Base-by-base conservation (phyloP, 1,140 invertebrate genomes). In the Aphis craccivora region DNA sequence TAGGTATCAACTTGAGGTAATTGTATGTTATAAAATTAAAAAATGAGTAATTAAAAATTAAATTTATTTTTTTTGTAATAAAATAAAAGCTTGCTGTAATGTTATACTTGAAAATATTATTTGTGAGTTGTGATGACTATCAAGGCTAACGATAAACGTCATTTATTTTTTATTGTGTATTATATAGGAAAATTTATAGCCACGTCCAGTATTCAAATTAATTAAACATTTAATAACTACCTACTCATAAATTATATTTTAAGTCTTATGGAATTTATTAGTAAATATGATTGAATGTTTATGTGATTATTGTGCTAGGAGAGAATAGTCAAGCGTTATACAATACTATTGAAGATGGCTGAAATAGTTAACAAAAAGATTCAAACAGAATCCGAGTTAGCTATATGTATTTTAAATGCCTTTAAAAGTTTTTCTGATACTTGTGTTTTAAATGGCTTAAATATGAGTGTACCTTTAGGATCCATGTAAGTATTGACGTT, bases 401-500 rank as follows among this genome's bases (percentile, higher is more conserved):
- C 60, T 18, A 45, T 91, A 76, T 45, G 40, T 35, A 45, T 91
- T 45, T 45, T 11, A 22, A 45, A 91, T 5, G 90, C 90, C 7
- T 67, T 91, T 40, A 93, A 93, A 93, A 3, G 9, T 18, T 93
- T 51, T 86, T 93, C 91, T 25, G 83, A 91, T 18, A 93, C 30
- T 88, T 48, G 93, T 30, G 94, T 94, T 25, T 40, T 94, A 53
- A 92, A 94, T n/a, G 94, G 93, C 37, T 94, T 94, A 45, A 94
- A 94, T 76, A 94, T 94, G 94, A 93, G 87, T 45, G 94, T 94
- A 87, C 94, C 94, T 81, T 51, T 90, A 40, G 94, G 94, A 87
- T 86, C 93, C 51, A 94, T 94, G 94, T 94, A 91, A 94, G 94
- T 94, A 93, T 93, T 87, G n/a, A 76, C 30, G n/a, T 76, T 76